Conservation (phyloP, 2,113 vertebrate species). For the Apteryx owenii region DNA sequence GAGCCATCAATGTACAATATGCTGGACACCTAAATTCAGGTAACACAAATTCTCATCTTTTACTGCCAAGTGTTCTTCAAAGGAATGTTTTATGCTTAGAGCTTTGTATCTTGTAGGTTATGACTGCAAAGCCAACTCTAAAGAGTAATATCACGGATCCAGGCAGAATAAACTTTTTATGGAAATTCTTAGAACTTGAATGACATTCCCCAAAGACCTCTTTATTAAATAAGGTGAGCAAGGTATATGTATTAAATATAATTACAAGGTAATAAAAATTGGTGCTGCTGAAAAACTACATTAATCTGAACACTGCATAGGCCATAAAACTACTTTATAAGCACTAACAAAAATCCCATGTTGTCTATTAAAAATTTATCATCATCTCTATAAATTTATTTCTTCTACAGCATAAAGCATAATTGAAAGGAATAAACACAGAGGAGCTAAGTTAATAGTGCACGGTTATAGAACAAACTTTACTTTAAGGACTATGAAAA, state of each 20-base stretch:
- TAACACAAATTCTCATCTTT: background rate
- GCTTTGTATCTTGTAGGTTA: background rate
- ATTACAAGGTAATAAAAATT: background rate
- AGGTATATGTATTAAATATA: background rate
- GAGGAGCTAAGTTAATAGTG: background rate
- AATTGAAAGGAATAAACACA: slow-evolving; percentile 50
- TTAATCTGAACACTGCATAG: background rate
- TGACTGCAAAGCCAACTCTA: background rate
- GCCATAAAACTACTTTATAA: slow-evolving; percentile 1
- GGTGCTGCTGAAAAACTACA: background rate
- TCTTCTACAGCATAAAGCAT: slow-evolving; percentile 3
- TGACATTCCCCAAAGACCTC: background rate
- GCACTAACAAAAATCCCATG: background rate
- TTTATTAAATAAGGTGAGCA: background rate
- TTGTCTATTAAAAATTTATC: background rate
- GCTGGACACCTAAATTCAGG: background rate
- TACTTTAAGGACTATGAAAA: background rate
- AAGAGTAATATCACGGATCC: background rate
- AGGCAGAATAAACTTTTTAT: background rate
- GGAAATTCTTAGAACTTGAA: background rate
- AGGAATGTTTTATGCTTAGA: background rate
- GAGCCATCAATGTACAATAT: background rate
- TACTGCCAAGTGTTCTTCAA: background rate
- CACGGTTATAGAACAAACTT: background rate
- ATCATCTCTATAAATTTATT: background rate